Evolutionary conservation across 2,888 invertebrate species (phyloP).

Genomic region (Neuroscelio doddi): DNA sequence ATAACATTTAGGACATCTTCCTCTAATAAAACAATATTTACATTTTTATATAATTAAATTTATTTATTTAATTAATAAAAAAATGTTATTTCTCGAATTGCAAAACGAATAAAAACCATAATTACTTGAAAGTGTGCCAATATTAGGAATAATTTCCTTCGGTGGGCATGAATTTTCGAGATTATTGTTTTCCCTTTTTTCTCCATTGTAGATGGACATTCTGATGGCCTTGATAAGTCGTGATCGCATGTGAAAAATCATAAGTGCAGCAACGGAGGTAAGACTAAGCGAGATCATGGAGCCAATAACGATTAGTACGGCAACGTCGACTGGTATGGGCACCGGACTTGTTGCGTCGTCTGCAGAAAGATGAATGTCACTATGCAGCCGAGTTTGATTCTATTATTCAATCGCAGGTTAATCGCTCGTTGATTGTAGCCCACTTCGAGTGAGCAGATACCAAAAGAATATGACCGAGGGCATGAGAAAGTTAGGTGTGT

Average conservation of each 20-base stretch:
- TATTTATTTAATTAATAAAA: no score
- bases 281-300: constrained; percentile 64
- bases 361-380: constrained; percentile 11
- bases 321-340: constrained; percentile 61
- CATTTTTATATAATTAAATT: no score
- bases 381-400: constrained; percentile 4
- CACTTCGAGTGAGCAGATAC: constrained; percentile 31
- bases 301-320: constrained; percentile 62
- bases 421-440: constrained; percentile 16
- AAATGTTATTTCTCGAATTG: not conserved
- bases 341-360: constrained; percentile 52
- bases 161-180: not conserved
- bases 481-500: constrained; percentile 48
- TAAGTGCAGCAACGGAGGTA: constrained; percentile 62
- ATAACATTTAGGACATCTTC: no score
- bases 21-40: no score
- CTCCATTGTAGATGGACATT: constrained; percentile 45
- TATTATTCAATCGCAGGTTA: constrained; percentile 6
- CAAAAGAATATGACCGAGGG: constrained; percentile 46
- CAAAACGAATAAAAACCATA: not conserved
- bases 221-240: constrained; percentile 63
- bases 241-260: constrained; percentile 65
- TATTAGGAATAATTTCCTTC: not conserved
- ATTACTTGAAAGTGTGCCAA: not conserved
- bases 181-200: not conserved